A percentile compares a stretch with the other conserved stretches of the same genome.
Evolutionary conservation across 2,888 invertebrate species (phyloP).

Genomic region (Nemotelus nigrinus): DNA sequence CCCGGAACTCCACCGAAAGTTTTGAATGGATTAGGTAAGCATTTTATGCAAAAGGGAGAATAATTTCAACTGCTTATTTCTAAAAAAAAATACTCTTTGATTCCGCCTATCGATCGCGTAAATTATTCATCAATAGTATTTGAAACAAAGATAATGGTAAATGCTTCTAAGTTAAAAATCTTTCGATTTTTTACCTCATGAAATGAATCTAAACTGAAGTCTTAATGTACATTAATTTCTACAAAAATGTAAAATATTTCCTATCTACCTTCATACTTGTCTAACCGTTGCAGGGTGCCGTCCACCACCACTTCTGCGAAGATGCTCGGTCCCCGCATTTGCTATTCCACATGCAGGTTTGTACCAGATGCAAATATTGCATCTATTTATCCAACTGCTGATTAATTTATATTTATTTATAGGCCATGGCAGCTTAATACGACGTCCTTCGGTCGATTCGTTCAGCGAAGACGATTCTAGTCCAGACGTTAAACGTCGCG

Average conservation of each 20-base stretch:
- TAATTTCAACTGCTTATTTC: not conserved
- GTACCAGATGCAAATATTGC: not conserved
- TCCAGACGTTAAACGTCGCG: slow-evolving; percentile 59
- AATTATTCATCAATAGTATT: too few species aligned
- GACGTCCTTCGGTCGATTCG: slow-evolving; percentile 49
- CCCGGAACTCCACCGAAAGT: slow-evolving; percentile 49
- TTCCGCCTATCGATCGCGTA: too few species aligned
- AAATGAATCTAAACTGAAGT: too few species aligned
- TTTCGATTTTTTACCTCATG: too few species aligned
- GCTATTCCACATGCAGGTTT: slow-evolving; percentile 43
- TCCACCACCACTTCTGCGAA: slow-evolving; percentile 50
- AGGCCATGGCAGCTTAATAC: slow-evolving; percentile 34
- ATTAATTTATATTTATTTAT: slow-evolving; percentile 4
- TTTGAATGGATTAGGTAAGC: slow-evolving; percentile 47
- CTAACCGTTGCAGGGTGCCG: slow-evolving; percentile 43
- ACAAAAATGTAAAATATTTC: too few species aligned
- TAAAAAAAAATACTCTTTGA: not conserved
- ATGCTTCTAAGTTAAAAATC: too few species aligned
- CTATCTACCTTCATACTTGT: too few species aligned
- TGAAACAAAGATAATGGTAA: too few species aligned
- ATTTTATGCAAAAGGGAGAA: too few species aligned
- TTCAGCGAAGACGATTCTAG: slow-evolving; percentile 53
- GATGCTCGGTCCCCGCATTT: slow-evolving; percentile 51
- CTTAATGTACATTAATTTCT: too few species aligned
- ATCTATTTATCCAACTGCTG: slow-evolving; percentile 1